Percentiles rank a stretch among this genome's conserved stretches.
Conservation (phyloP, 2,797 vertebrate genomes). For the Hippoglossus hippoglossus region DNA sequence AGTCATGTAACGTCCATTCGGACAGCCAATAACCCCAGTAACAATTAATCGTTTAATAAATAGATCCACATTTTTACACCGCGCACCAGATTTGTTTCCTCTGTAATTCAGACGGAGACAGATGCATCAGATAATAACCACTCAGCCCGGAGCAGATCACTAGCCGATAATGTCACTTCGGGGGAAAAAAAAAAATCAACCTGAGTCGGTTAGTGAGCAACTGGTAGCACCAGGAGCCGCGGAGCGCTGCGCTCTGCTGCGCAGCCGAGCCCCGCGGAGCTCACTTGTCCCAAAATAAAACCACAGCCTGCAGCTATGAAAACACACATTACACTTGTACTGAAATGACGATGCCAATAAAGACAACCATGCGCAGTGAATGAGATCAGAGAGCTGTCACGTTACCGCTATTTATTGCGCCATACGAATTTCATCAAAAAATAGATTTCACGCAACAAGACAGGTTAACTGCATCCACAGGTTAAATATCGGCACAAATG, state of each 20-base stretch:
- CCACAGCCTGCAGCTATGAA: slow-evolving; percentile 40
- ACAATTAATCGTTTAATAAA: not conserved
- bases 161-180: slow-evolving; percentile 18
- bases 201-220: slow-evolving; percentile 55
- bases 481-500: slow-evolving; percentile 22
- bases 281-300: slow-evolving; percentile 44
- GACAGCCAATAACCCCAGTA: not conserved
- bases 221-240: slow-evolving; percentile 55
- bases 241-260: slow-evolving; percentile 9
- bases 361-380: slow-evolving; percentile 10
- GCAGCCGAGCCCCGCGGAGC: slow-evolving; percentile 23
- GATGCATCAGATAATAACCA: not conserved
- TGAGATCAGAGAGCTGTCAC: not conserved
- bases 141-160: no score
- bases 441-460: slow-evolving; percentile 17
- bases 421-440: not conserved
- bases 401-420: slow-evolving; percentile 10
- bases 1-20: slow-evolving; percentile 8
- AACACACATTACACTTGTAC: slow-evolving; percentile 13
- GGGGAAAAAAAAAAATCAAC: slow-evolving; percentile 5
- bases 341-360: slow-evolving; percentile 15
- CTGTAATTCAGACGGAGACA: not conserved
- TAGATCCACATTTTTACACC: not conserved
- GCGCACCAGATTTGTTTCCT: not conserved
- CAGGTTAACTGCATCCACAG: not conserved